phyloP scores from a whole-genome alignment of 2,888 invertebrate species.

The Phytoseiulus persimilis region DNA sequence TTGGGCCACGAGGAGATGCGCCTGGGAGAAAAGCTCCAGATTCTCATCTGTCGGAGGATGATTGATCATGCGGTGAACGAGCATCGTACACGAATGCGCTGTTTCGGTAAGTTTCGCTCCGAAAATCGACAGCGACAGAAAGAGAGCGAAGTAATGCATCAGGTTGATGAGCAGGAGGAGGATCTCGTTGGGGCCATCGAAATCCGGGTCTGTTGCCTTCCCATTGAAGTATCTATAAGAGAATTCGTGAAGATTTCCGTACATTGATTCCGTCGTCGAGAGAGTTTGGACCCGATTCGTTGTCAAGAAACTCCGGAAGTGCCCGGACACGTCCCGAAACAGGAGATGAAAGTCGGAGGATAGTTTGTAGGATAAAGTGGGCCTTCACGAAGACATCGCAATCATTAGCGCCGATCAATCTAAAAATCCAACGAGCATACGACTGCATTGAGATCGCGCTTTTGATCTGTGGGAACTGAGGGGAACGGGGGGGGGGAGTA shows the following conservation, averaged over 20 bases:
- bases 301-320: too few species aligned
- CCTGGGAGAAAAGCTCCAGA: constrained; percentile 34
- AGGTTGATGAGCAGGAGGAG: constrained; percentile 18
- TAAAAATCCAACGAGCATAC: too few species aligned
- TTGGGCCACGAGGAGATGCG: constrained; percentile 30
- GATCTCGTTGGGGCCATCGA: constrained; percentile 21
- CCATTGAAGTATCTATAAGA: neutral
- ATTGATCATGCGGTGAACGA: constrained; percentile 33
- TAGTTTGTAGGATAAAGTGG: too few species aligned
- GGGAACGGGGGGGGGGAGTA: neutral
- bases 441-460: too few species aligned
- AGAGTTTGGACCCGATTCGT: too few species aligned
- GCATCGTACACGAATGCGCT: constrained; percentile 31
- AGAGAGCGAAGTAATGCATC: constrained; percentile 27
- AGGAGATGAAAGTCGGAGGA: too few species aligned
- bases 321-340: too few species aligned
- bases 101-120: constrained; percentile 26
- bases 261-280: too few species aligned
- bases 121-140: constrained; percentile 24
- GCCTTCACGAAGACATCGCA: too few species aligned
- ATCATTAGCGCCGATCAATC: too few species aligned
- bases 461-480: too few species aligned
- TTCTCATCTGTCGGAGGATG: constrained; percentile 26
- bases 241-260: neutral
- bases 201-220: constrained; percentile 6